Evolutionary conservation across 2,888 invertebrate genomes (phyloP), one percentile per base, ranked within the genome.

Genomic region (Lathronympha strigana): DNA sequence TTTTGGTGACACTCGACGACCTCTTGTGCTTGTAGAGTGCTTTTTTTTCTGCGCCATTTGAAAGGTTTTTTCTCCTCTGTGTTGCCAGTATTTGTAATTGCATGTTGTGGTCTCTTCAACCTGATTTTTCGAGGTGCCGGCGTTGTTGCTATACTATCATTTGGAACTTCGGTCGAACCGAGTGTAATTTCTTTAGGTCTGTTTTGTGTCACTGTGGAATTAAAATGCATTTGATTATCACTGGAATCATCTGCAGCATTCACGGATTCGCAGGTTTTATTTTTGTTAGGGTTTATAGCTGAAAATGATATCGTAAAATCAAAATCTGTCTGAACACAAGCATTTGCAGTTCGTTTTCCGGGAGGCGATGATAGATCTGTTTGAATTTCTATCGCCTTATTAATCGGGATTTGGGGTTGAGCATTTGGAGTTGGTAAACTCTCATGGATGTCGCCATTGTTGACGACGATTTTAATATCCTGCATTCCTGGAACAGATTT

Each of bases 21-120:
- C 31, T 1, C 43, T n/a, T 28, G 4, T 13, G 43, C 17, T 38
- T n/a, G 40, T 8, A n/a, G 25, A 17, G 57, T 31, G 4, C n/a
- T 43, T 31, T 31, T 72, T 69, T 72, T 75, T 70, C 76, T 78
- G 13, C 81, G 77, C 83, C 84, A 84, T 71, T 78, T 80, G 33
- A 76, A 80, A 15, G 58, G 6, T 21, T 51, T 33, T 58, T 11
- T 53, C 36, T 45, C 45, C 11, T 28, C 21, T 8, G 51, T 15
- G 19, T 25, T 38, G n/a, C 0, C 19, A 25, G 1, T 15, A 21
- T n/a, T n/a, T n/a, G 17, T n/a, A 11, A 28, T 33, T 19, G 25
- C 9, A 8, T 21, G n/a, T 36, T 33, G 13, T 11, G n/a, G 50
- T 19, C 64, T 51, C 9, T 53, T 64, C 8, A 64, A 36, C 17